Conservation (phyloP, 2,888 invertebrate genomes). For the Clistopyga incitator region DNA sequence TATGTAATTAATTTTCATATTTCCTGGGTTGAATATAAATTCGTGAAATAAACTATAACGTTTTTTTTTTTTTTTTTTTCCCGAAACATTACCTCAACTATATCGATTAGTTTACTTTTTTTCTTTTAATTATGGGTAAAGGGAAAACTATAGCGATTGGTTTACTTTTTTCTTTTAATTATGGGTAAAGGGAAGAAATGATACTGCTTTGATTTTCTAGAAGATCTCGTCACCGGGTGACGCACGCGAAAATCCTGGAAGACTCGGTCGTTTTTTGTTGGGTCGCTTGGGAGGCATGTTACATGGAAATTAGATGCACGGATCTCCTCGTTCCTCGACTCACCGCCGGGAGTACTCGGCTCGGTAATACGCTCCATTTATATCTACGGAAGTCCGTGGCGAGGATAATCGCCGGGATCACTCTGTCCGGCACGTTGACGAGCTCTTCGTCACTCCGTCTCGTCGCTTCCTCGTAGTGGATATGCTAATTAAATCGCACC, state of each 20-base stretch:
- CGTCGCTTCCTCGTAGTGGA: neutral
- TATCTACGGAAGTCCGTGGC: conserved; percentile 9
- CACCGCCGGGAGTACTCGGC: conserved; percentile 3
- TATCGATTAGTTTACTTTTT: too few species aligned
- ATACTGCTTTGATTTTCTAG: conserved; percentile 4
- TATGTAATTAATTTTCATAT: too few species aligned
- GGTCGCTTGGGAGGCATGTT: conserved; percentile 9
- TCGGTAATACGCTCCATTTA: conserved; percentile 31
- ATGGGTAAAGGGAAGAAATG: neutral
- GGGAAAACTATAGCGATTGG: too few species aligned
- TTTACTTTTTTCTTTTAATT: too few species aligned
- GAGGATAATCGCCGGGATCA: conserved; percentile 47
- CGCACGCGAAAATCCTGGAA: conserved; percentile 52
- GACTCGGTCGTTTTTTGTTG: conserved; percentile 21
- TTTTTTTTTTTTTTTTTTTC: too few species aligned
- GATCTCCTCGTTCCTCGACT: conserved; percentile 10
- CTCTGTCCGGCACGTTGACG: conserved; percentile 35
- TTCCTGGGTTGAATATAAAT: neutral
- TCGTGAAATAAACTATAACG: neutral
- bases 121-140: too few species aligned
- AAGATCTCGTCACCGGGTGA: conserved; percentile 47
- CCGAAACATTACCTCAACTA: too few species aligned
- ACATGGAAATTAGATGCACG: conserved; percentile 38
- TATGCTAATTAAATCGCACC: conserved; percentile 4
- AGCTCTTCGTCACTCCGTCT: conserved; percentile 21